phyloP scores from a whole-genome alignment of 2,797 vertebrate genomes.

The Erpetoichthys calabaricus region DNA sequence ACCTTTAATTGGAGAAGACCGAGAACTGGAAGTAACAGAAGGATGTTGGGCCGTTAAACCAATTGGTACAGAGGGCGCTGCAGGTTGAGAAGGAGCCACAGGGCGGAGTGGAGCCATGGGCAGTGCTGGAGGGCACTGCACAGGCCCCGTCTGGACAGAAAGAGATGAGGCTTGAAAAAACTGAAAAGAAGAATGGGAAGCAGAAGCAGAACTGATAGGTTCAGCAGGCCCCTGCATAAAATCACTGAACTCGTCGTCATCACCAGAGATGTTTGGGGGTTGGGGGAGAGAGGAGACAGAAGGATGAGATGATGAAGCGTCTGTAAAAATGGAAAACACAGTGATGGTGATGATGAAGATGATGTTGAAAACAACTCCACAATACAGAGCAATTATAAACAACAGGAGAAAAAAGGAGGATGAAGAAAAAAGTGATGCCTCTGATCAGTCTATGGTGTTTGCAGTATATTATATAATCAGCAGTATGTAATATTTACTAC shows the following conservation, averaged over 20 bases:
- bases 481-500: too few relatives aligned
- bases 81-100: constrained; percentile 29
- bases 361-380: constrained; percentile 7
- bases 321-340: constrained; percentile 78
- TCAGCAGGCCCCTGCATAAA: constrained; percentile 87
- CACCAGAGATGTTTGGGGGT: constrained; percentile 63
- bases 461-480: too few relatives aligned
- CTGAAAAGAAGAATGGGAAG: constrained; percentile 28
- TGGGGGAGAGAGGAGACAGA: constrained; percentile 66
- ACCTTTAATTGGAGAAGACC: constrained; percentile 61
- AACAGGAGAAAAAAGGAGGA: constrained; percentile 19
- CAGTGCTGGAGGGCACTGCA: constrained; percentile 16
- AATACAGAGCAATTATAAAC: constrained; percentile 11
- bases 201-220: constrained; percentile 40
- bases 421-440: constrained; percentile 9
- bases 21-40: constrained; percentile 69
- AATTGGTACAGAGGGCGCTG: constrained; percentile 58
- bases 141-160: constrained; percentile 10
- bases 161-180: neutral
- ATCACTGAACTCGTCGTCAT: constrained; percentile 92
- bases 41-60: constrained; percentile 53
- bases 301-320: constrained; percentile 81
- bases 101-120: constrained; percentile 21
- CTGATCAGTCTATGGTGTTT: too few relatives aligned
- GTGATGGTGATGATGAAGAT: too few relatives aligned